phyloP scores from a whole-genome alignment of 2,113 vertebrate genomes.

The Sceloporus undulatus region DNA sequence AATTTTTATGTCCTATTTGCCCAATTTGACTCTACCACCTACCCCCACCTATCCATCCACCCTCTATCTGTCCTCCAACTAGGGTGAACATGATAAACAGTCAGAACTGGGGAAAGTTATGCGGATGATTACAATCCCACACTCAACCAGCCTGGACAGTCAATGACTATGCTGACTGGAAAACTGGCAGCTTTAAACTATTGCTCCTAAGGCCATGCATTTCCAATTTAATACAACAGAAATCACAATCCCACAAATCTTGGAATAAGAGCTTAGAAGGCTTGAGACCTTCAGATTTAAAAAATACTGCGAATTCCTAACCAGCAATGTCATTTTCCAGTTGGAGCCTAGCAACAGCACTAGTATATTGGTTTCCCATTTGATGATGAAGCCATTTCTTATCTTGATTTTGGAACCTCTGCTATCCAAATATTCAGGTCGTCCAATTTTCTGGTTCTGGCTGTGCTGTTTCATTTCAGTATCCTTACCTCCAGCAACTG shows the following conservation, averaged over 20 bases:
- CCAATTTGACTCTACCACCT: no score
- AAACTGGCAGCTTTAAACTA: no score
- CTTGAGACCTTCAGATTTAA: background rate
- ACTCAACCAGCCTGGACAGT: background rate
- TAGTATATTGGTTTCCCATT: no score
- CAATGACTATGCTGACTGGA: background rate
- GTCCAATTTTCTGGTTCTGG: no score
- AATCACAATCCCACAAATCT: no score
- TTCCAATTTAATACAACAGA: background rate
- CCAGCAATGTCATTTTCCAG: no score
- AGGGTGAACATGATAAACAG: background rate
- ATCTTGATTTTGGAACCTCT: background rate
- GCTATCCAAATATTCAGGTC: background rate
- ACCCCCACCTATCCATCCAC: no score
- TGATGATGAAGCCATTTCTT: background rate
- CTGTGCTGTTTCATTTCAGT: rapidly evolving
- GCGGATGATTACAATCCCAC: background rate
- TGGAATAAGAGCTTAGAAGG: background rate
- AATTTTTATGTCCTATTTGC: no score
- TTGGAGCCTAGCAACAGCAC: no score
- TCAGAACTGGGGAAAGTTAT: background rate
- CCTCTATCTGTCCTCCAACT: no score
- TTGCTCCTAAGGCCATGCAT: background rate
- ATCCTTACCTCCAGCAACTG: conserved; percentile 85
- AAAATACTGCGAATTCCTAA: background rate